Evolutionary conservation across 2,888 invertebrate genomes (phyloP).

Genomic region (Drosophila emarginata): DNA sequence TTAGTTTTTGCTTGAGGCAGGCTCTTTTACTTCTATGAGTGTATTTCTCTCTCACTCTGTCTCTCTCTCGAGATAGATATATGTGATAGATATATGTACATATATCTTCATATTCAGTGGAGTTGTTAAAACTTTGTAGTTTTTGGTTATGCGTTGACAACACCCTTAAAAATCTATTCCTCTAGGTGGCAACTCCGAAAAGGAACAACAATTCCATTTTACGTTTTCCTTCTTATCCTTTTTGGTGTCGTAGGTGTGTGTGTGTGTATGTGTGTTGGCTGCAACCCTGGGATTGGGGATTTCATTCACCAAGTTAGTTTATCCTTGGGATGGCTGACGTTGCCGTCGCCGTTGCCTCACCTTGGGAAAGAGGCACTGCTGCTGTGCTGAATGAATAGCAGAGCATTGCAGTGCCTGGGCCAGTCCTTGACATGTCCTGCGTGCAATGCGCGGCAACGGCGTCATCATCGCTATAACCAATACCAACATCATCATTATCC

Average conservation of each 20-base stretch:
- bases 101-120: conserved; percentile 21
- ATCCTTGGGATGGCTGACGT: conserved; percentile 70
- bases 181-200: conserved; percentile 21
- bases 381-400: conserved; percentile 36
- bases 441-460: conserved; percentile 13
- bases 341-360: conserved; percentile 33
- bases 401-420: conserved; percentile 28
- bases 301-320: conserved; percentile 59
- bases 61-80: neutral
- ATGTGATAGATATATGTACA: neutral
- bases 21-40: conserved; percentile 40
- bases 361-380: conserved; percentile 38
- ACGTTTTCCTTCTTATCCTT: neutral
- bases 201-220: neutral
- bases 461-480: conserved; percentile 7
- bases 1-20: conserved; percentile 65
- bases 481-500: conserved; percentile 18
- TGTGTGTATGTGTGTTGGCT: neutral
- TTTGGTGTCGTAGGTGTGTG: neutral
- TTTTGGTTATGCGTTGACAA: conserved; percentile 24
- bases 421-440: conserved; percentile 65
- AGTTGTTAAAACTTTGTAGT: conserved; percentile 25
- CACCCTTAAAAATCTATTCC: conserved; percentile 28
- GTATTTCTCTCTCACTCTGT: neutral
- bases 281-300: conserved; percentile 8